Evolutionary conservation across 1,140 invertebrate genomes (phyloP).

Genomic region (Heliothis subflexa): DNA sequence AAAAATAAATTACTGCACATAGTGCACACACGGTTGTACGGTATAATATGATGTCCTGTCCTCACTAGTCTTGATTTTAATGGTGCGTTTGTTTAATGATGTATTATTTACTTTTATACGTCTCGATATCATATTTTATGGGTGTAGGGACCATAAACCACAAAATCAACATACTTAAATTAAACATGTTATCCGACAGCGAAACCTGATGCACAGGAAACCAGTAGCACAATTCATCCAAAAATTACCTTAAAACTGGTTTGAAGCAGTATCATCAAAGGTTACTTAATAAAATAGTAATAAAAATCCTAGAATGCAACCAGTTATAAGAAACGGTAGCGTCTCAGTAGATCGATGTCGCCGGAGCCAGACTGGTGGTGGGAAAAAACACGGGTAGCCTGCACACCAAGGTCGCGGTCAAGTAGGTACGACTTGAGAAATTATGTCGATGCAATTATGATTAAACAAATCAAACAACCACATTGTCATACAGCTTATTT

Average conservation of each 20-base stretch:
- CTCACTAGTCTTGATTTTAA: no score
- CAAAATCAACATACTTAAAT: neutral
- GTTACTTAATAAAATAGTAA: constrained; percentile 8
- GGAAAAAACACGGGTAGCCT: constrained; percentile 43
- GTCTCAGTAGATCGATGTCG: constrained; percentile 22
- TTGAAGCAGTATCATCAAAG: neutral
- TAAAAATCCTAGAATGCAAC: neutral
- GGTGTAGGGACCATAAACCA: no score
- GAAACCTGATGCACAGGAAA: neutral
- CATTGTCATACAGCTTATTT: no score
- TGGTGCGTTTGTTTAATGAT: no score
- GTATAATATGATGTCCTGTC: no score
- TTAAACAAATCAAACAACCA: neutral
- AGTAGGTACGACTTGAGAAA: constrained; percentile 45
- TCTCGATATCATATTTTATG: no score
- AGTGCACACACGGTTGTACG: no score
- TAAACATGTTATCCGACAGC: neutral
- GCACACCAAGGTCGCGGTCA: constrained; percentile 61
- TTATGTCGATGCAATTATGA: constrained; percentile 14
- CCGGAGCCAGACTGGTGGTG: constrained; percentile 41
- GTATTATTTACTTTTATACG: no score
- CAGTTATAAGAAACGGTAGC: constrained; percentile 1
- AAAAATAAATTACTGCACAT: no score
- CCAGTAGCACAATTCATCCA: neutral
- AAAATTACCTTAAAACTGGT: constrained; percentile 1